Evolutionary conservation across 2,888 invertebrate genomes (phyloP).

Genomic region (Hyles lineata): DNA sequence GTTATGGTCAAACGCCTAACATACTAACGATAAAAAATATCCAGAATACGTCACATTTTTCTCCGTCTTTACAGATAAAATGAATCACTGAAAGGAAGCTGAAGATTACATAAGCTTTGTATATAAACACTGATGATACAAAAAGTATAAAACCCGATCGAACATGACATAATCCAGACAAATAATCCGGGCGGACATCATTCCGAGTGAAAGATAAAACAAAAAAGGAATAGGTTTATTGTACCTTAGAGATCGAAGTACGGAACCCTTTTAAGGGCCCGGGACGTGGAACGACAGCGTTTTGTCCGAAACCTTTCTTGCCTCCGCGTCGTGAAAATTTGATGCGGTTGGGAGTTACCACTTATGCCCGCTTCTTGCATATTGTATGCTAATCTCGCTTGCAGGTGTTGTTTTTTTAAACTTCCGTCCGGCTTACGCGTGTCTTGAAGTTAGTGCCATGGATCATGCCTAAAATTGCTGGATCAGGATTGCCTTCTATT

Average conservation of each 20-base stretch:
- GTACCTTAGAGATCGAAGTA: slow-evolving; percentile 64
- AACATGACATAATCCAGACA: slow-evolving; percentile 37
- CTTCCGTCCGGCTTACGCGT: slow-evolving; percentile 4
- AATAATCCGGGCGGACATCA: slow-evolving; percentile 48
- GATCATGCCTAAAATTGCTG: background rate
- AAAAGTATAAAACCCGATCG: background rate
- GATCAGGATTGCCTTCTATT: background rate
- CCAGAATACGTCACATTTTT: too few species aligned
- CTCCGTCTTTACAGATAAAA: background rate
- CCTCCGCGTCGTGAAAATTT: slow-evolving; percentile 59
- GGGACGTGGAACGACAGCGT: slow-evolving; percentile 54
- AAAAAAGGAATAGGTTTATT: slow-evolving; percentile 68
- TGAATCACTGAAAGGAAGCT: background rate
- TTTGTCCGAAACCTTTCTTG: slow-evolving; percentile 63
- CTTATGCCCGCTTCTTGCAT: slow-evolving; percentile 56
- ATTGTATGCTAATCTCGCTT: slow-evolving; percentile 46
- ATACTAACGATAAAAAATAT: too few species aligned
- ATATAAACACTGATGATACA: background rate
- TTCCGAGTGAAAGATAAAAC: slow-evolving; percentile 61
- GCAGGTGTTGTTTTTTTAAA: slow-evolving; percentile 29
- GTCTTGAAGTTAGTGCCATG: background rate
- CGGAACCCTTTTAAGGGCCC: slow-evolving; percentile 62
- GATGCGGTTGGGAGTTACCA: slow-evolving; percentile 56
- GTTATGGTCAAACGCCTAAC: too few species aligned
- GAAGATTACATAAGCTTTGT: background rate